Base-by-base conservation (phyloP, 37 sponge, comb jelly and placozoan species). In the Beroe forskalii region DNA sequence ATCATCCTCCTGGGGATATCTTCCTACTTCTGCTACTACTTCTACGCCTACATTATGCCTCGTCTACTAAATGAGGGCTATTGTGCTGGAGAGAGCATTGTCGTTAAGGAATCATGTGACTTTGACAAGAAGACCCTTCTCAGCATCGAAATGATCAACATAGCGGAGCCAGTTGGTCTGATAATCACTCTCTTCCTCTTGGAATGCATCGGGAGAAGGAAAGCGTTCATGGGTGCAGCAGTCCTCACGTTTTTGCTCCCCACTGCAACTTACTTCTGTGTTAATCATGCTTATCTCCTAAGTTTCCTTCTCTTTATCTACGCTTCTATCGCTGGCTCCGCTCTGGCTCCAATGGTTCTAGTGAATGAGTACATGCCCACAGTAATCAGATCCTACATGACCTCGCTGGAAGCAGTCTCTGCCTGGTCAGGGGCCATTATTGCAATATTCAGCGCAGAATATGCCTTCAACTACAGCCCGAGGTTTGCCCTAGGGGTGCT, bases 41-140 rank as follows among this genome's bases (percentile, higher is more conserved):
- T 69, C 17, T 32, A 6, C 38, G 38, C 72, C 9, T 69, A 69
- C 72, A 69, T 32, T 1, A 69, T 69, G 72, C 72, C 72, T 3
- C 27, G 72, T 33, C 17, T 69, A 6, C 38, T 69, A 69, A 69
- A 69, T 17, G 72, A 69, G 39, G 72, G 72, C 6, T 69, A 69
- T 17, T 69, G 72, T 37, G 32, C 38, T 2, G 39, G 72, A 32
- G 72, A 1, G 32, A 19, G 4, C 8, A 37, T 2, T 9, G 25
- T 27, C 4, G 72, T 33, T 2, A 19, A 69, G 38, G 32, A 9
- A 3, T 8, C 72, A 1, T 69, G 72, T 35, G 19, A 14, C 9
- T 69, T 69, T 35, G 72, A 69, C 72, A 69, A 31, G 19, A 33
- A 4, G 4, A 69, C 72, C 19, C 72, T 69, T 2, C 20, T 69